Percentiles rank a stretch among this genome's conserved stretches.
Conservation (phyloP, 2,113 vertebrate species). For the Pycnonotus jocosus region DNA sequence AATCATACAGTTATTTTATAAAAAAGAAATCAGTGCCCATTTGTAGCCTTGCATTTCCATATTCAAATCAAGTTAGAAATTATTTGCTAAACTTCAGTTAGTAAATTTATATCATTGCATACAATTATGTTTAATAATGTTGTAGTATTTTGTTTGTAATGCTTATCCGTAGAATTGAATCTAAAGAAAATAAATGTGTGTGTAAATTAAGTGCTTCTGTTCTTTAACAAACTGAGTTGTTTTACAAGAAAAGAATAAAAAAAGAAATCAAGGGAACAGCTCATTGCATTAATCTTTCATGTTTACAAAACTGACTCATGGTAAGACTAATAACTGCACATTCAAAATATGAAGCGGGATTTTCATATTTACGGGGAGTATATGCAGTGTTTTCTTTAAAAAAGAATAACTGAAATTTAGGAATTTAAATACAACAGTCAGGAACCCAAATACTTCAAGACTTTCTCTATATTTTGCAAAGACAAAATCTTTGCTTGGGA, state of each 20-base stretch:
- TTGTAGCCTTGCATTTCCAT: not conserved
- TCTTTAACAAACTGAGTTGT: not conserved
- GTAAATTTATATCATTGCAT: not conserved
- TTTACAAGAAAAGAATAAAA: not conserved
- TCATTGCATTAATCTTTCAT: not conserved
- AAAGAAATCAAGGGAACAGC: not conserved
- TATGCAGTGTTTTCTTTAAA: not conserved
- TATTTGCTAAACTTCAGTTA: not conserved
- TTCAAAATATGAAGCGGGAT: not conserved
- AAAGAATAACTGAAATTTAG: not conserved
- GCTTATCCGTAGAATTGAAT: not conserved
- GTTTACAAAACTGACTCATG: not conserved
- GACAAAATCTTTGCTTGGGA: not conserved
- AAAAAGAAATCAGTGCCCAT: not conserved
- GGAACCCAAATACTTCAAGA: not conserved
- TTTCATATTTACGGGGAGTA: not conserved
- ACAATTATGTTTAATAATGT: not conserved
- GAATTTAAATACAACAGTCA: not conserved
- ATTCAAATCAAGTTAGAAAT: not conserved
- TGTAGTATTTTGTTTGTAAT: not conserved
- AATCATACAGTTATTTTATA: not conserved
- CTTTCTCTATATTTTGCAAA: not conserved
- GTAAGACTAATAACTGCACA: not conserved
- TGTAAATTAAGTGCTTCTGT: not conserved
- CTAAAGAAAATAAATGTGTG: accelerated